A percentile compares a stretch with the other conserved stretches of the same genome.
Conservation (phyloP, 2,797 vertebrate genomes). For the Sphenopsis melanotis region DNA sequence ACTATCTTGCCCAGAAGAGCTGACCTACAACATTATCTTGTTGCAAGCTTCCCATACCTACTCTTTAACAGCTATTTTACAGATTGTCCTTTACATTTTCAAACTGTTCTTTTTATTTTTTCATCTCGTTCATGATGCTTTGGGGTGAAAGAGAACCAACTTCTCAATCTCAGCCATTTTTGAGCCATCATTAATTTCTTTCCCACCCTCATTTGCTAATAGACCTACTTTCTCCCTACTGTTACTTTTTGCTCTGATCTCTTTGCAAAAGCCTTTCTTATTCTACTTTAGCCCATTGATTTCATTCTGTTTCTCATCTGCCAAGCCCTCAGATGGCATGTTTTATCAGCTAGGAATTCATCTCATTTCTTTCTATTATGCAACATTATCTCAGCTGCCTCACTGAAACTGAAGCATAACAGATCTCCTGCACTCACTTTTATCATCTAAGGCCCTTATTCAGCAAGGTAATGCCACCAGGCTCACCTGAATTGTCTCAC, state of each 20-base stretch:
- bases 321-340: background rate
- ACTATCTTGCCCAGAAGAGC: background rate
- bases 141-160: background rate
- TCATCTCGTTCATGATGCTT: background rate
- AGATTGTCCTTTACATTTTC: background rate
- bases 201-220: constrained; percentile 30
- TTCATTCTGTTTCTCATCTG: constrained; percentile 37
- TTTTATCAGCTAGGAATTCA: constrained; percentile 45
- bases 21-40: background rate
- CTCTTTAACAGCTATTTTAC: background rate
- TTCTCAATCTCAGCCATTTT: background rate
- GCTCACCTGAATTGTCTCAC: background rate
- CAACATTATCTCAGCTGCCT: constrained; percentile 33
- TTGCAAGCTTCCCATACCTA: background rate
- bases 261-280: constrained; percentile 18
- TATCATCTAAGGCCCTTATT: background rate
- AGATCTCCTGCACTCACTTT: background rate
- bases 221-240: constrained; percentile 31
- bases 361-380: constrained; percentile 43
- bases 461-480: background rate
- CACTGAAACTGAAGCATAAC: constrained; percentile 2
- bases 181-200: constrained; percentile 13
- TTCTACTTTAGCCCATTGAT: constrained; percentile 46
- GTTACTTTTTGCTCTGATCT: constrained; percentile 9
- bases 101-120: background rate